Evolutionary conservation across 53 echinoderm and acorn worm genomes (phyloP), one percentile per base, ranked within the genome.

Genomic region (Crossaster papposus): DNA sequence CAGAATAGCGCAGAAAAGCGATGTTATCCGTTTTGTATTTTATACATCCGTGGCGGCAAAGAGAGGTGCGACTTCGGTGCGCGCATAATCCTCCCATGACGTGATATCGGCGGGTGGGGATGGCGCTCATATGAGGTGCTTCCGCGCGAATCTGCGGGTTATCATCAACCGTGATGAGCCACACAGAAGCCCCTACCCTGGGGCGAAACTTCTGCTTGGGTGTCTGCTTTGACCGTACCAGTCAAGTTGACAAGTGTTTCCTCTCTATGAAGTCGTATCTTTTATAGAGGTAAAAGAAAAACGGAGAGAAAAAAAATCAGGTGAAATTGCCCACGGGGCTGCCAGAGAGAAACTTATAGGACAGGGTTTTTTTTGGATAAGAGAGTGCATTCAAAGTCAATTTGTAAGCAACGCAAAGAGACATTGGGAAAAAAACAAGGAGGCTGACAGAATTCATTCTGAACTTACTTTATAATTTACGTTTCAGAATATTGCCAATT

Each of bases 211-310:
- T 23, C n/a, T 70, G 70, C 70, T 23, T 23, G 12, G 70, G 29
- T 29, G 70, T 70, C 24, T 26, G 44, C n/a, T 23, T 23, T 70
- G 29, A 70, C 74, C 18, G 22, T 13, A 17, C 24, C 15, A 36
- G 74, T 73, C 74, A 73, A 35, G 33, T 70, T 73, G 15, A 73
- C 11, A 35, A 73, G 74, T 33, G 68, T 28, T 62, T 68, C 68
- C 68, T 68, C 28, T 68, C 3, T 26, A 68, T 2, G 24, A 68
- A 68, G 6, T 68, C 68, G 28, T 13, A 33, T 28, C 13, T 73
- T 35, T n/a, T n/a, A n/a, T 34, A 73, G 35, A 36, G 15, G 29
- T 23, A 70, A 70, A n/a, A 70, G 24, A 70, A 44, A 9, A 7
- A 44, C 44, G 5, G 44, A 44, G 31, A 30, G 33, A 34, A 32